These are phyloP conservation scores for Apteryx owenii DNA, from an alignment of 2,113 vertebrate genomes.

Conservation along the genomic window DNA sequence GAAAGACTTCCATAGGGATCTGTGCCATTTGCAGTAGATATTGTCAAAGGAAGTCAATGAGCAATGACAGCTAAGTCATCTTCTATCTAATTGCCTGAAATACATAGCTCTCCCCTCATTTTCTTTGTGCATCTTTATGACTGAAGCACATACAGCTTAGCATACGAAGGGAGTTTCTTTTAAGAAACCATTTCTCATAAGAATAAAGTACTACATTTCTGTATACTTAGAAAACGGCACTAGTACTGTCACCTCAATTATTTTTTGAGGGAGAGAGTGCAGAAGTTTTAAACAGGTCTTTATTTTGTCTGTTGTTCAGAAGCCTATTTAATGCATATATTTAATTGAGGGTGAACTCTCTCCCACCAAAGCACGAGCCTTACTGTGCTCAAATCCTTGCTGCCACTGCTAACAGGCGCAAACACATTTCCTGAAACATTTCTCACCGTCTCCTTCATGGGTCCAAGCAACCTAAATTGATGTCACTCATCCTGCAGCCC, in stretches of 20 bases:
- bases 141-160: not conserved
- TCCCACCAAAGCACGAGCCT: not conserved
- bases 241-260: not conserved
- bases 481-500: not conserved
- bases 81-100: conserved; percentile 25
- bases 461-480: not conserved
- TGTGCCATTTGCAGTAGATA: conserved; percentile 18
- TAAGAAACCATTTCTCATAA: not conserved
- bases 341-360: not conserved
- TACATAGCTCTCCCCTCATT: not conserved
- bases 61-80: conserved; percentile 26
- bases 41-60: conserved; percentile 29
- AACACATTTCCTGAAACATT: not conserved
- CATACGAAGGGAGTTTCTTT: not conserved
- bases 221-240: not conserved
- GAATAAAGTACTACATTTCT: not conserved
- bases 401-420: not conserved
- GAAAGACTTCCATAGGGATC: not conserved
- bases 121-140: not conserved
- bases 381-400: not conserved
- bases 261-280: not conserved
- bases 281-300: not conserved
- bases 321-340: not conserved
- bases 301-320: not conserved
- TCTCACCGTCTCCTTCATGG: not conserved